These are phyloP conservation scores for Drosophila persimilis DNA, from an alignment of 1,140 invertebrate species.

Conservation along the genomic window DNA sequence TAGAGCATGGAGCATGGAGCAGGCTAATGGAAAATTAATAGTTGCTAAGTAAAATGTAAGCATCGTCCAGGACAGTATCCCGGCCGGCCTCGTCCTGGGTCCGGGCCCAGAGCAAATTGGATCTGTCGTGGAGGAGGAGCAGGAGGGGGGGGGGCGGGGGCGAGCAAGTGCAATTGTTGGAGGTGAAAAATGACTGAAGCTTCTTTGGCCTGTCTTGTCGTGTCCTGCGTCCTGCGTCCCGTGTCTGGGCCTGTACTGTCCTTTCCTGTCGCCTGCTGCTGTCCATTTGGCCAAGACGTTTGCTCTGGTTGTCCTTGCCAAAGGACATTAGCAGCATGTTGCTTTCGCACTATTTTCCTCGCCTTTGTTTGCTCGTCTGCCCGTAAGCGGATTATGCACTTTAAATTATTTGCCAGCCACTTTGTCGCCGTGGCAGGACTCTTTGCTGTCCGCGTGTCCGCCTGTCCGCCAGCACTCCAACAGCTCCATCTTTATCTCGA, in stretches of 20 bases:
- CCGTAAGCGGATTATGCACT: slow-evolving; percentile 60
- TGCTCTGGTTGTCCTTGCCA: slow-evolving; percentile 9
- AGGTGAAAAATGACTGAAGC: too few relatives aligned
- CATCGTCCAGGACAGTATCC: too few relatives aligned
- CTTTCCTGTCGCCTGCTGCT: slow-evolving; percentile 1
- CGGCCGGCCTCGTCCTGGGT: too few relatives aligned
- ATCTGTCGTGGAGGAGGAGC: not conserved
- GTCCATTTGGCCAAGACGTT: not conserved
- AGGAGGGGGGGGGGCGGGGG: too few relatives aligned
- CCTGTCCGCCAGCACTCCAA: too few relatives aligned
- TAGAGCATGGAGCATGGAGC: not conserved
- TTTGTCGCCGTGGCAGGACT: not conserved
- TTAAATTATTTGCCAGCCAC: slow-evolving; percentile 40
- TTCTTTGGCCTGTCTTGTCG: too few relatives aligned
- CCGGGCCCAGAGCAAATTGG: not conserved
- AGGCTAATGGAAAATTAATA: slow-evolving; percentile 60
- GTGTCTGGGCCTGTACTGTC: too few relatives aligned
- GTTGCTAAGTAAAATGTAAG: slow-evolving; percentile 27
- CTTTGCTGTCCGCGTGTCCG: too few relatives aligned
- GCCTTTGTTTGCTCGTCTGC: slow-evolving; percentile 12
- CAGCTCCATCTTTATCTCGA: too few relatives aligned
- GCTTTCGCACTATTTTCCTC: slow-evolving; percentile 18
- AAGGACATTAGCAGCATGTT: slow-evolving; percentile 33
- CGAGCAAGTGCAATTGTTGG: too few relatives aligned
- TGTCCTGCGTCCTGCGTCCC: too few relatives aligned